These are phyloP conservation scores for Telmatherina bonti DNA, from an alignment of 2,797 vertebrate species.

Conservation along the genomic window DNA sequence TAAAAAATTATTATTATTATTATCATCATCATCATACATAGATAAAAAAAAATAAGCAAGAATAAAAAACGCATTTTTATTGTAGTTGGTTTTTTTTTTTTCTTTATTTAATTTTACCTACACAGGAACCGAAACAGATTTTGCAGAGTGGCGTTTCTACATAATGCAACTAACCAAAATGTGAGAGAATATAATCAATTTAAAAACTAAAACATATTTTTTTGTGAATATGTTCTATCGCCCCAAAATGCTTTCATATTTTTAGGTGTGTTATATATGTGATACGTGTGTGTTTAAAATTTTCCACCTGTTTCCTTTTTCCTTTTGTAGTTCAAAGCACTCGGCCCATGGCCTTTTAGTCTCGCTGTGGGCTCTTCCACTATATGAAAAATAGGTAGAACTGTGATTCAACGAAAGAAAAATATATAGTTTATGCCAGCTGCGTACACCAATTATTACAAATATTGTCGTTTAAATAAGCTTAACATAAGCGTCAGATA, in stretches of 20 bases:
- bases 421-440: not conserved
- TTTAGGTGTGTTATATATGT: too few relatives aligned
- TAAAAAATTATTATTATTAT: too few relatives aligned
- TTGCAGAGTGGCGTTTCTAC: too few relatives aligned
- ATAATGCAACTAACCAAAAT: not conserved
- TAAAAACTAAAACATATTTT: too few relatives aligned
- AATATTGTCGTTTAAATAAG: fast-evolving
- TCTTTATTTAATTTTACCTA: too few relatives aligned
- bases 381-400: conserved; percentile 35
- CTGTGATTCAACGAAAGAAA: not conserved
- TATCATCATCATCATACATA: too few relatives aligned
- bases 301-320: not conserved
- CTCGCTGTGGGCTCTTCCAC: conserved; percentile 61
- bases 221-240: not conserved
- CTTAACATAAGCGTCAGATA: fast-evolving
- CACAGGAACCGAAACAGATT: not conserved
- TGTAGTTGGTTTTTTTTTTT: too few relatives aligned
- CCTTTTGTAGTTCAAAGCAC: conserved; percentile 39
- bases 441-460: fast-evolving
- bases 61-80: too few relatives aligned
- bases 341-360: conserved; percentile 55
- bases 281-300: too few relatives aligned
- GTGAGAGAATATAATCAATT: not conserved
- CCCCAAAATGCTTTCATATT: too few relatives aligned
- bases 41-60: too few relatives aligned